Evolutionary conservation across 2,113 vertebrate species (phyloP).

Genomic region (Syngnathus scovelli): DNA sequence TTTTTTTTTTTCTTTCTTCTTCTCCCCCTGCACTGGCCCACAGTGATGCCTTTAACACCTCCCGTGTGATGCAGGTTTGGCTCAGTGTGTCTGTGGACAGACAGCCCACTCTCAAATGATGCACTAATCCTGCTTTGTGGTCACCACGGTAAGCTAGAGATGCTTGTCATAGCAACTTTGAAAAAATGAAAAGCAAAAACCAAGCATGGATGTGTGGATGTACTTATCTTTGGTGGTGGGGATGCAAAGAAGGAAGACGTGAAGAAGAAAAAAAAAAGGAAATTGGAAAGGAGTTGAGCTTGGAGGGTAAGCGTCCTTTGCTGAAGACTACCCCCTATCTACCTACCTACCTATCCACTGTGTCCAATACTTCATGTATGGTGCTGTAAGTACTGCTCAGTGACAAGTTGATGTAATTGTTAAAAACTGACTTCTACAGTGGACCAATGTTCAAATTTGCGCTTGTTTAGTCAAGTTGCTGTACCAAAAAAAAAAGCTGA

Average conservation of each 20-base stretch:
- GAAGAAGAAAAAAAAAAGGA: constrained; percentile 25
- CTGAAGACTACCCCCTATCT: constrained; percentile 56
- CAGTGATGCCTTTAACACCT: constrained; percentile 88
- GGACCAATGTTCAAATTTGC: constrained; percentile 11
- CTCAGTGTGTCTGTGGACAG: constrained; percentile 87
- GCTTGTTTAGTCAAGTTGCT: constrained; percentile 3
- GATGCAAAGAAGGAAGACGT: constrained; percentile 38
- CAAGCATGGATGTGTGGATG: constrained; percentile 50
- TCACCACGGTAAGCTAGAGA: constrained; percentile 67
- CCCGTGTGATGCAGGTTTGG: constrained; percentile 93
- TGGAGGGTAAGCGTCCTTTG: constrained; percentile 50
- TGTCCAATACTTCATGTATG: constrained; percentile 61
- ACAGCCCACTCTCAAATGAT: constrained; percentile 86
- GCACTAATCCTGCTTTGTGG: constrained; percentile 76
- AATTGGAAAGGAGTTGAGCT: constrained; percentile 58
- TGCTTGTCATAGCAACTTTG: constrained; percentile 49
- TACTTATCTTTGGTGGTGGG: constrained; percentile 59
- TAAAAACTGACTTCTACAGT: constrained; percentile 21
- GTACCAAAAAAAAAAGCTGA: neutral
- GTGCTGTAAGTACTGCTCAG: constrained; percentile 68
- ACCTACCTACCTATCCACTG: constrained; percentile 56
- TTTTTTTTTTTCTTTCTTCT: constrained; percentile 44
- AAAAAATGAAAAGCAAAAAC: constrained; percentile 23
- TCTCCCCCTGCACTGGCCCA: constrained; percentile 59
- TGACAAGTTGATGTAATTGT: constrained; percentile 40